Conservation (phyloP, 2,113 vertebrate species). For the Caloenas nicobarica region DNA sequence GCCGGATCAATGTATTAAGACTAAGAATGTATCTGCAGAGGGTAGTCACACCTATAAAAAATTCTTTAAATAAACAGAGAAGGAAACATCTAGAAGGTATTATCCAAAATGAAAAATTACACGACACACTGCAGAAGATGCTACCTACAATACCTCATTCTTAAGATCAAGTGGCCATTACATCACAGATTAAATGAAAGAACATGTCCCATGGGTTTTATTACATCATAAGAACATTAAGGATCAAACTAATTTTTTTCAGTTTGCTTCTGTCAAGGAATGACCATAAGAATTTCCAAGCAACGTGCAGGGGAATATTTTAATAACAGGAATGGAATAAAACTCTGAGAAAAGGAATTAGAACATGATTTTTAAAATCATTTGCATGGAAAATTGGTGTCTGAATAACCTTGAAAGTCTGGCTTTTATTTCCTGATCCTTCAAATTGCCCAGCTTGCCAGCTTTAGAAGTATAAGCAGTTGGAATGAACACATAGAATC, state of each 20-base stretch:
- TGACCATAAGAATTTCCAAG: neutral
- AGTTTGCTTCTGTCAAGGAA: neutral
- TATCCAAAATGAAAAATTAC: neutral
- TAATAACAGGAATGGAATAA: neutral
- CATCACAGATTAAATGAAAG: neutral
- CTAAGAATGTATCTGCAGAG: neutral
- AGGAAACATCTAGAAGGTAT: neutral
- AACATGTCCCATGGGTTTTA: accelerated
- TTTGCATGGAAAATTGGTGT: neutral
- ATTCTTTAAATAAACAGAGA: neutral
- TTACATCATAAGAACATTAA: neutral
- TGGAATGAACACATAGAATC: neutral
- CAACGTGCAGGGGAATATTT: neutral
- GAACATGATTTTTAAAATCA: neutral
- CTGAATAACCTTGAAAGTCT: neutral
- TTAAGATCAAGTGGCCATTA: neutral
- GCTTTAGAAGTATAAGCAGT: neutral
- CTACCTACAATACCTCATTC: neutral
- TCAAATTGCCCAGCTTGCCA: neutral
- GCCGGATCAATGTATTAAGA: neutral
- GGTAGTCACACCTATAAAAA: neutral
- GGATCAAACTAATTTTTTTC: neutral
- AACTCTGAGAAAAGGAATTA: neutral
- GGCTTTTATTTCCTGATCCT: constrained; percentile 7
- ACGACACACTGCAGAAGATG: neutral